These are phyloP conservation scores for Magallana ariakensis DNA, from an alignment of 1,140 invertebrate genomes.

Conservation along the genomic window DNA sequence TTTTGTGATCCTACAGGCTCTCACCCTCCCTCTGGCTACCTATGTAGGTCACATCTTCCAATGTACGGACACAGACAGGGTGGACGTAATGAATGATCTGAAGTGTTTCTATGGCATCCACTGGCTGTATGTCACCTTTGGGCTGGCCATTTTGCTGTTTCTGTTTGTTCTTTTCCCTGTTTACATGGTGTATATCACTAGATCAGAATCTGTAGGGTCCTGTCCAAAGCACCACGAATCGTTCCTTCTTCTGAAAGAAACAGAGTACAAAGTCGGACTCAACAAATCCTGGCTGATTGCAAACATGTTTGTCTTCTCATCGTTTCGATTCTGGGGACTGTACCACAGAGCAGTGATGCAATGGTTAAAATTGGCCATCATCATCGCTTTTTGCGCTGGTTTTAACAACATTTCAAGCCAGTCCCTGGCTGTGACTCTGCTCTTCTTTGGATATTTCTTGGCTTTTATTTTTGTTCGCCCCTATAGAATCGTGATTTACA, in stretches of 20 bases:
- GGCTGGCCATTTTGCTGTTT: conserved; percentile 61
- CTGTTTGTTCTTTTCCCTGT: conserved; percentile 71
- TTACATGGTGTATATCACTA: conserved; percentile 71
- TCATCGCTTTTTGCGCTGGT: conserved; percentile 68
- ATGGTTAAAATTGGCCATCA: conserved; percentile 67
- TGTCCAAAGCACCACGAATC: conserved; percentile 70
- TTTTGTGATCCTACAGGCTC: conserved; percentile 68
- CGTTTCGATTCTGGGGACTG: conserved; percentile 69
- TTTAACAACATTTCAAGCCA: conserved; percentile 67
- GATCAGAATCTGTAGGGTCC: conserved; percentile 68
- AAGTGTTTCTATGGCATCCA: conserved; percentile 68
- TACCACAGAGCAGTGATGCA: conserved; percentile 69
- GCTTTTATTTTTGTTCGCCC: conserved; percentile 66
- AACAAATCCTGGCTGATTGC: conserved; percentile 71
- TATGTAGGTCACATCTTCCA: conserved; percentile 72
- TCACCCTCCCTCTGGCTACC: conserved; percentile 72
- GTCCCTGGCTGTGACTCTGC: conserved; percentile 61
- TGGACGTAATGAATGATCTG: conserved; percentile 72
- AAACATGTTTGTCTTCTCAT: conserved; percentile 75
- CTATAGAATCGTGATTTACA: conserved; percentile 71
- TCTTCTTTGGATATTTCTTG: conserved; percentile 64
- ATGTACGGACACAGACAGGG: conserved; percentile 62
- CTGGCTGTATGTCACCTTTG: conserved; percentile 70
- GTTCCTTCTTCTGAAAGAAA: conserved; percentile 76
- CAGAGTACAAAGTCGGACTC: conserved; percentile 76